phyloP scores from a whole-genome alignment of 1,140 invertebrate species.

The Tetraneura akinire region DNA sequence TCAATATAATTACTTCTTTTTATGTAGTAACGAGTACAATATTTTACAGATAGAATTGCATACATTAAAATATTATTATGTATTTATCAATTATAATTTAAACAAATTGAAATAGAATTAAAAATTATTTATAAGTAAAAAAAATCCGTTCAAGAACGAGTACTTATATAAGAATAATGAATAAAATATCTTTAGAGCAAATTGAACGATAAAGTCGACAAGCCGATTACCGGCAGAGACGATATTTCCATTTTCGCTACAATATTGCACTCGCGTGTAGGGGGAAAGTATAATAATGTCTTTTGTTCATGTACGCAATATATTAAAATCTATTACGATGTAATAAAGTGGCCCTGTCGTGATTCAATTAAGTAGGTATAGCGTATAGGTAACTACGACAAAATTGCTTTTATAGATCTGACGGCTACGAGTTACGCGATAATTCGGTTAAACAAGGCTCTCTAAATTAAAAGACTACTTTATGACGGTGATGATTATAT shows the following conservation, averaged over 20 bases:
- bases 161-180: background rate
- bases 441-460: constrained; percentile 3
- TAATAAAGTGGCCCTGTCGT: constrained; percentile 13
- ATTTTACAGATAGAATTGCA: no score
- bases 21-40: no score
- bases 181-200: constrained; percentile 26
- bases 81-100: no score
- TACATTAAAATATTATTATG: no score
- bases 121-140: no score
- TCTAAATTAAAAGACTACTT: background rate
- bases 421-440: background rate
- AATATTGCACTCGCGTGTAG: background rate
- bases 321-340: background rate
- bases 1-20: no score
- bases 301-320: background rate
- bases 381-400: background rate
- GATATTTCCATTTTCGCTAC: constrained; percentile 6
- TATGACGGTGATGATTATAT: background rate
- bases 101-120: no score
- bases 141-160: no score
- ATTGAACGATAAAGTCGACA: constrained; percentile 37
- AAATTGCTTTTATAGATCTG: constrained; percentile 33
- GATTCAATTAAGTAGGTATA: constrained; percentile 38
- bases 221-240: constrained; percentile 40
- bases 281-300: background rate